Base-by-base conservation (phyloP, 2,888 invertebrate genomes). In the Torymus tubicola region DNA sequence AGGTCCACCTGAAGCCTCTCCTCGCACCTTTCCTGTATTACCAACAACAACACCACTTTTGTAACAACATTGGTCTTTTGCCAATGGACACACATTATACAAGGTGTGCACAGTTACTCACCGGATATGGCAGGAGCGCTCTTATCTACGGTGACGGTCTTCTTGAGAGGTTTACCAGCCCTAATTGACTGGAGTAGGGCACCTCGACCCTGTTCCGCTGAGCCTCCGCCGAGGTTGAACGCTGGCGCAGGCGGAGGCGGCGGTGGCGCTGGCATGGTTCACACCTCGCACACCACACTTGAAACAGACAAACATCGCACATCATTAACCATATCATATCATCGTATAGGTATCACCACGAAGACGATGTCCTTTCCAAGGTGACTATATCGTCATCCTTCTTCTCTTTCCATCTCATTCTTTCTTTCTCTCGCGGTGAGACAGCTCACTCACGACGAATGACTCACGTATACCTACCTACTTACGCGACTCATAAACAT, bases 61-160 rank as follows among this genome's bases (percentile, higher is more conserved):
- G 50, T 53, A 31, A 10, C 8, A 24, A 1, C 14, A 42, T 11
- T 53, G 18, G 16, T 42, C 5, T 61, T 52, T 60, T 67, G n/a
- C 53, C 53, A 53, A 72, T 65, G 14, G 64, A 50, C 57, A 52
- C 11, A 52, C 16, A 14, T 14, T 14, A 0, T 16, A 42, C 16
- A n/a, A 68, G 42, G 14, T 1, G 2, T 8, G 18, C 21, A 58
- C 1, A n/a, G 0, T 14, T 55, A 85, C 91, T 93, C 93, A 91
- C 96, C 96, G 85, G 94, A 92, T 84, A 97, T 92, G 70, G 93
- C 90, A 0, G 98, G 98, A 72, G 94, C 95, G 93, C 98, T 98
- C 91, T 96, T 96, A 90, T 98, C 98, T 86, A 96, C 95, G n/a
- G 97, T 97, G 0, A 95, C 94, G 74, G 97, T 93, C 91, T 97